Evolutionary conservation across 1,140 invertebrate genomes (phyloP).

Genomic region (Sinonovacula constricta): DNA sequence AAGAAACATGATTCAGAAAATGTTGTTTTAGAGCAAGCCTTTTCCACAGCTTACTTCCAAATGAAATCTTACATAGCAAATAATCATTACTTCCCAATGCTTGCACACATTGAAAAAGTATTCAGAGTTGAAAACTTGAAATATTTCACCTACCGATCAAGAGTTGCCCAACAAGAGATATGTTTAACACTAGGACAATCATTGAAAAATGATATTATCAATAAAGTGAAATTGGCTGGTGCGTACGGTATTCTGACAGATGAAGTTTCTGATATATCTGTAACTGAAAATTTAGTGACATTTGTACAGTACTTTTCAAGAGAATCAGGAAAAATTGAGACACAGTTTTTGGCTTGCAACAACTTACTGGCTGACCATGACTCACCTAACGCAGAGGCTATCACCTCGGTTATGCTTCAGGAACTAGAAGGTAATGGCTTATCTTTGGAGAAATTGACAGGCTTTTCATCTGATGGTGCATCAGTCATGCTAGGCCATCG

Average conservation of each 20-base stretch:
- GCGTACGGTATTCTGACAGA: constrained; percentile 24
- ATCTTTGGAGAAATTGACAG: constrained; percentile 21
- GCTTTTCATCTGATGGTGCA: too few species aligned
- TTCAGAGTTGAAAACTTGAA: too few species aligned
- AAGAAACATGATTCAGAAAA: too few species aligned
- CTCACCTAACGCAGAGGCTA: constrained; percentile 15
- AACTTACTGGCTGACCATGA: constrained; percentile 5
- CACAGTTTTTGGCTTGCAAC: constrained; percentile 26
- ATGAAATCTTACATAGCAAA: too few species aligned
- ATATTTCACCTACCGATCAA: too few species aligned
- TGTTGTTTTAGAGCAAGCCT: too few species aligned
- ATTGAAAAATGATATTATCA: constrained; percentile 5
- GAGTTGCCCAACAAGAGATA: constrained; percentile 11
- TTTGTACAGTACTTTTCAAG: constrained; percentile 36
- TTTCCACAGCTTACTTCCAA: too few species aligned
- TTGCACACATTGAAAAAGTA: too few species aligned
- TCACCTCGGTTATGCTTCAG: background rate
- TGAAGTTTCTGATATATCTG: constrained; percentile 39
- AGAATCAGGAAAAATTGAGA: constrained; percentile 5
- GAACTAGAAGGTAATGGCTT: constrained; percentile 2
- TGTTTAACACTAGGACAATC: constrained; percentile 25
- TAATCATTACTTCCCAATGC: too few species aligned
- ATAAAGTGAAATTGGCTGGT: constrained; percentile 1
- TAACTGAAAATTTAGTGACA: constrained; percentile 28
- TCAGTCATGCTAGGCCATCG: too few species aligned